Evolutionary conservation across 1,140 invertebrate genomes (phyloP), one percentile per base, ranked within the genome.

Genomic region (Camponotus pennsylvanicus): DNA sequence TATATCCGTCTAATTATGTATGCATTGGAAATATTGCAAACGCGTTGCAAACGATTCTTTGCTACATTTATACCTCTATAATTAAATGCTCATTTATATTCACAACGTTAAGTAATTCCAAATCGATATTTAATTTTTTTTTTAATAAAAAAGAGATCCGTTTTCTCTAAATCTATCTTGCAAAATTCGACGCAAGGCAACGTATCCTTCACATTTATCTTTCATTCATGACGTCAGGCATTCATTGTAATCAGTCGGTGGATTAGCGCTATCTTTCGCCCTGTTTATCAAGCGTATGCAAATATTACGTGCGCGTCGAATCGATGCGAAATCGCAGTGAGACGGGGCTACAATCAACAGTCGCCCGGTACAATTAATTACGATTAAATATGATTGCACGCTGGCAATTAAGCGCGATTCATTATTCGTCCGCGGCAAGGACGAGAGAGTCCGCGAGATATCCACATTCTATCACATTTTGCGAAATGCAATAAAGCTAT

Each of bases 351-450:
- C 67, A 83, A 82, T 82, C 79, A 61, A 61, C 79, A 63, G 63
- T 57, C 78, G 49, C 49, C 55, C 40, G 67, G 40, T 55, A 7
- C 79, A 52, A 82, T 82, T 82, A 82, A 82, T 82, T 82, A 82
- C 67, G 79, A 82, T 73, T 82, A 82, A 82, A 82, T 73, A 82
- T 73, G 79, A 73, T 82, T 82, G 79, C 79, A 55, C 40, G 55
- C 55, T 42, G 79, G 79, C 79, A 82, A 73, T 82, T 73, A 73
- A 82, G 32, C 52, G 49, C 52, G 78, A 82, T 82, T 82, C 52
- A 82, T 82, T 82, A 82, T 70, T 57, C 64, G 77, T 66, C 4
- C 27, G 79, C 27, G 79, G 40, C 15, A 73, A 73, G 79, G 40
- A 61, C 55, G 40, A 21, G 49, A 52, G 49, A 52, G 9, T 21